Percentiles rank a stretch among this genome's conserved stretches.
phyloP scores from a whole-genome alignment of 1,140 invertebrate genomes.

The Ceratoteleas bidentatus region DNA sequence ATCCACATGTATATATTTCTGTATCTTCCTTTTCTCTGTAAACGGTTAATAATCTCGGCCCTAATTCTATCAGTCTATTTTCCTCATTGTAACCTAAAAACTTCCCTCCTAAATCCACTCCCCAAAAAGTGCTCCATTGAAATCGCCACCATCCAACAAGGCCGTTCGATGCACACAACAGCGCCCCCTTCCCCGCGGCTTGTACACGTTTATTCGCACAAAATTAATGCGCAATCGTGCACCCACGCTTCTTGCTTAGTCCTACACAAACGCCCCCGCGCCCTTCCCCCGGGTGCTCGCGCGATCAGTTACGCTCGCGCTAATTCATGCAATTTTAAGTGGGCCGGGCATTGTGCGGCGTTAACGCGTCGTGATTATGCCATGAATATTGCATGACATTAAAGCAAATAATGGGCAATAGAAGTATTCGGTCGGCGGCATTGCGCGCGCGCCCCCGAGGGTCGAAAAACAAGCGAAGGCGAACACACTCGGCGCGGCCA shows the following conservation, averaged over 20 bases:
- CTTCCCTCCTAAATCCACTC: too few species aligned
- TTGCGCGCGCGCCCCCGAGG: not conserved
- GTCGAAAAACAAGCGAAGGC: conserved; percentile 39
- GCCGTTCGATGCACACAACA: too few species aligned
- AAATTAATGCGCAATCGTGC: conserved; percentile 19
- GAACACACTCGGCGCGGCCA: conserved; percentile 23
- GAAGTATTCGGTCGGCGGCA: conserved; percentile 29
- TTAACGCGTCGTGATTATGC: conserved; percentile 43
- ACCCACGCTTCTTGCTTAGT: conserved; percentile 9
- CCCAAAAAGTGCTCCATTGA: too few species aligned
- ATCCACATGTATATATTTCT: too few species aligned
- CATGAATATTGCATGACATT: conserved; percentile 50
- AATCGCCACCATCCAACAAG: too few species aligned
- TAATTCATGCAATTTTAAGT: conserved; percentile 54
- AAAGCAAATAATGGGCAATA: conserved; percentile 55
- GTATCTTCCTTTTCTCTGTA: too few species aligned
- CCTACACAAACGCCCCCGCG: not conserved
- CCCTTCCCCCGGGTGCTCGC: conserved; percentile 4
- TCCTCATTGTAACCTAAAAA: too few species aligned
- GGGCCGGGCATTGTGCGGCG: conserved; percentile 21
- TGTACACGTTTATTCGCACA: conserved; percentile 7
- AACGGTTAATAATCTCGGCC: too few species aligned
- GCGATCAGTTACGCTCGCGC: conserved; percentile 21
- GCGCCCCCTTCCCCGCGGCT: too few species aligned
- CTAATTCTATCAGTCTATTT: too few species aligned